A percentile compares a stretch with the other conserved stretches of the same genome.
phyloP scores from a whole-genome alignment of 2,113 vertebrate species.

The Pomatorhinus ruficollis region DNA sequence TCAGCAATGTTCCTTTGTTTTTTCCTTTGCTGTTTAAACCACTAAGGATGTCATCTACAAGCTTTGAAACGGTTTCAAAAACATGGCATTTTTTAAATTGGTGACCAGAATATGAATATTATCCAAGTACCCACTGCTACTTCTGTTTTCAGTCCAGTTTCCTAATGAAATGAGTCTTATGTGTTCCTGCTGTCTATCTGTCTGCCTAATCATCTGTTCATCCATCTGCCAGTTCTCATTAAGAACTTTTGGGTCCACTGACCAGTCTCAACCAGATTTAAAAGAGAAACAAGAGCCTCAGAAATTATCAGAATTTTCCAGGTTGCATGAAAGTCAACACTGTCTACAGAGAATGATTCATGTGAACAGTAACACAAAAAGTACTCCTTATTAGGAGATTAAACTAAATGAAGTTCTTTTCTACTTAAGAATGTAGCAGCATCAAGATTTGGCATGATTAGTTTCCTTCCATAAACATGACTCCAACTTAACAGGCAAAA shows the following conservation, averaged over 20 bases:
- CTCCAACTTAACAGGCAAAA: neutral
- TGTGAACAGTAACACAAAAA: neutral
- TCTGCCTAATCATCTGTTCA: slow-evolving; percentile 29
- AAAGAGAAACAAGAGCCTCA: neutral
- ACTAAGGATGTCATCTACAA: neutral
- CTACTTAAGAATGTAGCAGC: neutral
- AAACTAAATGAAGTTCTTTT: neutral
- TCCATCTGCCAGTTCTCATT: slow-evolving; percentile 17
- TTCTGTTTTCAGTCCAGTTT: slow-evolving; percentile 19
- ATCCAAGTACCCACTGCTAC: neutral
- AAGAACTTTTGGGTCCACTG: neutral
- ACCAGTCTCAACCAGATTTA: neutral
- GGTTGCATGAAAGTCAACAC: neutral
- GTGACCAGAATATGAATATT: neutral
- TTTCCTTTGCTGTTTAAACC: neutral
- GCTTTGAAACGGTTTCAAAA: neutral
- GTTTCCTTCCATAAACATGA: neutral
- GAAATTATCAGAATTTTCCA: neutral
- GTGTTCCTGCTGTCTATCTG: slow-evolving; percentile 3
- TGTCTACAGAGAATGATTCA: neutral
- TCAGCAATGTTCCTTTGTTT: neutral
- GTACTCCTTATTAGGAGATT: neutral
- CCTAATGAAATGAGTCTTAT: slow-evolving; percentile 16
- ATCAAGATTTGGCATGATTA: neutral
- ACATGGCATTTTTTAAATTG: neutral